Evolutionary conservation across 2,888 invertebrate genomes (phyloP), one percentile per base, ranked within the genome.

Genomic region (Drosophila acutilabella): DNA sequence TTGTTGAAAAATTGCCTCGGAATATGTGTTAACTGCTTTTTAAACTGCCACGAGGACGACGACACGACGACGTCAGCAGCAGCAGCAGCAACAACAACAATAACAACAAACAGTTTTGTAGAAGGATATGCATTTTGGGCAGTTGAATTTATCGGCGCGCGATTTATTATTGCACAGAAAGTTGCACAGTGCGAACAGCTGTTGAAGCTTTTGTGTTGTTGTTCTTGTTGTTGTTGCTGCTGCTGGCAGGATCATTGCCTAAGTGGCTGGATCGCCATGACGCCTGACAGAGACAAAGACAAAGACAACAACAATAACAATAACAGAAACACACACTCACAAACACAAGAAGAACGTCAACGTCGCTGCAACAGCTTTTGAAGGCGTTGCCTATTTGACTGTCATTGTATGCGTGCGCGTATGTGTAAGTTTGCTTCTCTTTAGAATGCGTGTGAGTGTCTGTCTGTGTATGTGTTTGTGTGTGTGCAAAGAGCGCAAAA

Each of bases 11-110:
- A 91, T 91, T 86, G 90, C 90, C 88, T 83, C 76, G 87, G 88
- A 91, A 91, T 91, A 91, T 91, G 91, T 91, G 91, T 91, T 91
- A 91, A 91, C 91, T 91, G 89, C 91, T 91, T 90, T 91, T 91
- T 91, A 90, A 90, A 91, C 89, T 86, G 89, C 89, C 88, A 79
- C 89, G 82, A 89, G 86, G 86, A 87, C 86, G 88, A 82, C 83
- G 87, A 86, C 83, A 80, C 88, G 77, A 75, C 84, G 74, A 57
- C 74, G 59, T 58, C 68, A 51, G 40, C 71, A 54, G 40, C 66
- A 62, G 54, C 74, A 59, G 52, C 64, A 69, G 50, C 41, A 57
- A 62, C 38, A 50, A 16, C 40, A 42, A 10, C 33, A 53, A 38
- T 45, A 50, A 36, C 64, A 61, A 10, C 42, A 20, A 40, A 40